A percentile compares a stretch with the other conserved stretches of the same genome.
phyloP scores from a whole-genome alignment of 2,113 vertebrate species.

The Salvelinus sp. region DNA sequence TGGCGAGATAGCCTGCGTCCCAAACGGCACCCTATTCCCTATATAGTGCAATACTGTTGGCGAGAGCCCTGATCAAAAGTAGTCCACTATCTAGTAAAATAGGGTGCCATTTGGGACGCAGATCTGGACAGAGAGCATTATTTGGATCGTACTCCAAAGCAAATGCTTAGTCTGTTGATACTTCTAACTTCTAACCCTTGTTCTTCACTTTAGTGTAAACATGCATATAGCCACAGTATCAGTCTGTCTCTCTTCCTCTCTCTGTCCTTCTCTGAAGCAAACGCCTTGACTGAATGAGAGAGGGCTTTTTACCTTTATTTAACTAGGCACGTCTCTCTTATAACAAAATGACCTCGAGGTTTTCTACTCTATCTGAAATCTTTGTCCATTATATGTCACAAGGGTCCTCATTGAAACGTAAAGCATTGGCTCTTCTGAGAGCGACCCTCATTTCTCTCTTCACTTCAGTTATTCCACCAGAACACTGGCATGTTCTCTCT shows the following conservation, averaged over 20 bases:
- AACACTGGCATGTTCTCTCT: conserved; percentile 2
- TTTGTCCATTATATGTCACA: conserved; percentile 1
- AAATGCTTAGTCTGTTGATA: not conserved
- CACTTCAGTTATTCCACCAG: conserved; percentile 5
- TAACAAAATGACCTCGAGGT: not conserved
- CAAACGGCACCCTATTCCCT: too few relatives aligned
- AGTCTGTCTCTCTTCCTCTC: not conserved
- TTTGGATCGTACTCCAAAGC: not conserved
- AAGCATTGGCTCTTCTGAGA: conserved; percentile 5
- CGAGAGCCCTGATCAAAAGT: too few relatives aligned
- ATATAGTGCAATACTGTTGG: too few relatives aligned
- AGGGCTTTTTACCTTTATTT: not conserved
- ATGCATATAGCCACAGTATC: not conserved
- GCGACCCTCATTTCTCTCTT: conserved; percentile 1
- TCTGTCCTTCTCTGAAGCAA: not conserved
- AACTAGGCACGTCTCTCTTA: not conserved
- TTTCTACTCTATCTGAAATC: not conserved
- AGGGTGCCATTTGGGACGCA: too few relatives aligned
- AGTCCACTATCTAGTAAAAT: too few relatives aligned
- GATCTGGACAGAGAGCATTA: not conserved
- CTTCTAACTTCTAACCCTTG: not conserved
- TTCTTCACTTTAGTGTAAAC: not conserved
- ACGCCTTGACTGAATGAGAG: not conserved
- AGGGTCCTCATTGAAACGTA: conserved; percentile 7
- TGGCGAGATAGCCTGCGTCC: not conserved